Percentiles rank a stretch among this genome's conserved stretches.
Conservation (phyloP, 2,113 vertebrate genomes). For the Drymodes brunneopygia region DNA sequence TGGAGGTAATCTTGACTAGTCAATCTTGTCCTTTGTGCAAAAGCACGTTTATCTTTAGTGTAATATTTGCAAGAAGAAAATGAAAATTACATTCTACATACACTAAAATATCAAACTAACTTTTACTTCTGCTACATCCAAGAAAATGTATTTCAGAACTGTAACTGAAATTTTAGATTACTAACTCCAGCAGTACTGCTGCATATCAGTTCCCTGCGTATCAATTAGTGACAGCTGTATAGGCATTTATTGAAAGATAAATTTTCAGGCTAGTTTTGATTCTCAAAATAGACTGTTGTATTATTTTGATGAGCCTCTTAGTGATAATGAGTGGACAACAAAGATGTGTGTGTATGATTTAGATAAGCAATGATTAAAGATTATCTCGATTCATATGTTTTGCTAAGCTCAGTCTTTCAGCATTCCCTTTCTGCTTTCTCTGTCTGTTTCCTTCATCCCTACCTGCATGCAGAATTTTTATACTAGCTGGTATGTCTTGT, state of each 20-base stretch:
- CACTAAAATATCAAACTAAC: background rate
- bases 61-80: background rate
- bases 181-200: background rate
- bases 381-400: background rate
- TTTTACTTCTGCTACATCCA: background rate
- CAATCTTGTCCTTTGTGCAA: background rate
- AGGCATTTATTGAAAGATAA: background rate
- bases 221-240: background rate
- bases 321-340: background rate
- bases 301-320: background rate
- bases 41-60: background rate
- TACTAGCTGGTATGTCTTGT: background rate
- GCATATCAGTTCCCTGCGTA: background rate
- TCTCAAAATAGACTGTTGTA: background rate
- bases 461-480: background rate
- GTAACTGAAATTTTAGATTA: background rate
- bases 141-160: background rate
- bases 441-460: background rate
- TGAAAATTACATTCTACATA: background rate
- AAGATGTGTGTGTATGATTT: background rate
- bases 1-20: background rate
- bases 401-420: background rate
- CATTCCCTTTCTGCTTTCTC: background rate
- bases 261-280: background rate
- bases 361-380: background rate